Evolutionary conservation across 2,888 invertebrate species (phyloP).

Genomic region (Philopedon plagiatum): DNA sequence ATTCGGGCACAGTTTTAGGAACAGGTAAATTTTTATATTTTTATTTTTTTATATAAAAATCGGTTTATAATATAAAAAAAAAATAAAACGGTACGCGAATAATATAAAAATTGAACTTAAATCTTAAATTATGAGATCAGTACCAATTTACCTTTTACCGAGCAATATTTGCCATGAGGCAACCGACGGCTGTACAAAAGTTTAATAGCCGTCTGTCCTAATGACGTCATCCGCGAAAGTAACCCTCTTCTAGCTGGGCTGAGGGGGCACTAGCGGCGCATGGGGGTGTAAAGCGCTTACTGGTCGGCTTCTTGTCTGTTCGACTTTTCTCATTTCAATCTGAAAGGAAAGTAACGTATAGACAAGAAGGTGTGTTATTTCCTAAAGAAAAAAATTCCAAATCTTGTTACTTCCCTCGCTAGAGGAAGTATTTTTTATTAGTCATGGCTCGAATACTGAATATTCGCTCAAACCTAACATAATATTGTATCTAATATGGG

Average conservation of each 20-base stretch:
- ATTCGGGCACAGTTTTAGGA: not conserved
- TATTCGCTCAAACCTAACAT: no score
- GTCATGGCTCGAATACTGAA: no score
- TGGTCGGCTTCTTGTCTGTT: constrained; percentile 68
- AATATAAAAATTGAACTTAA: not conserved
- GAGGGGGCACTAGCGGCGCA: constrained; percentile 73
- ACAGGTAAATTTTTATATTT: not conserved
- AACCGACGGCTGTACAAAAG: not conserved
- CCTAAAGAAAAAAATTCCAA: no score
- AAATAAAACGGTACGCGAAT: not conserved
- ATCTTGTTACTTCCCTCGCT: no score
- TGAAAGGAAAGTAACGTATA: no score
- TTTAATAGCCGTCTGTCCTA: constrained; percentile 51
- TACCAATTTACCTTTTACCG: constrained; percentile 16
- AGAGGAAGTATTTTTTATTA: no score
- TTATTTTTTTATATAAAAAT: constrained; percentile 6
- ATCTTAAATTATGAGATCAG: constrained; percentile 10
- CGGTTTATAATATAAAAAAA: not conserved
- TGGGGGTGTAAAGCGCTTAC: constrained; percentile 68
- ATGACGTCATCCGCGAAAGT: constrained; percentile 69
- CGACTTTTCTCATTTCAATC: constrained; percentile 62
- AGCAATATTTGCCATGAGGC: constrained; percentile 37
- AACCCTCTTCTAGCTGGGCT: constrained; percentile 73
- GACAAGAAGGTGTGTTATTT: no score
- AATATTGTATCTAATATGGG: no score